Evolutionary conservation across 2,113 vertebrate genomes (phyloP), one percentile per base, ranked within the genome.

Genomic region (Cebus imitator): DNA sequence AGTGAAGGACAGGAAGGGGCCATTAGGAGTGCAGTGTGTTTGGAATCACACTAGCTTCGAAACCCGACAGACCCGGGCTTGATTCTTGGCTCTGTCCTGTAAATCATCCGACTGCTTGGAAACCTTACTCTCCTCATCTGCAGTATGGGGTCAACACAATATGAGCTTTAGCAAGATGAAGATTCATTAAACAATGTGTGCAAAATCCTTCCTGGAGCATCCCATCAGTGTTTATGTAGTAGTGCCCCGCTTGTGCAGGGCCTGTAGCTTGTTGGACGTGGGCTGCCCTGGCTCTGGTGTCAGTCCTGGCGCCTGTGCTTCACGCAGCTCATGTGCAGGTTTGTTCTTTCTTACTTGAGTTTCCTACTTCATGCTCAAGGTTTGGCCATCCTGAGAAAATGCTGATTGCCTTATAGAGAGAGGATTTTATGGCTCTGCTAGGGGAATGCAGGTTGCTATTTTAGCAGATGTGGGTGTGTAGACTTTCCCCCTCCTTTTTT

Each of bases 241-340:
- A 68, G 11, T 0, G 0, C 20, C 37, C 55, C 13, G 11, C 32
- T 45, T 18, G 3, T 48, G 7, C 6, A 0, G 21, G 32, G 35
- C 43, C 57, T 58, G 21, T 75, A 85, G 79, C 58, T 89, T 0
- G 0, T 5, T 32, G 40, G 25, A 20, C 5, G 1, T 11, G 37
- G 37, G 12, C 76, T 30, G 5, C 58, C 35, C 35, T 25, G 10
- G 73, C 61, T 91, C 30, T 30, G 35, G 21, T 27, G 11, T 68
- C 6, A 21, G 32, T 58, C 37, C 73, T 92, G 87, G 58, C 11
- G 27, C 8, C 16, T 68, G 40, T 57, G 16, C 48, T 95, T 90
- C 7, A 1, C 16, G 40, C 1, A 79, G 30, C 70, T 92, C 27
- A 5, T 92, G 87, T 35, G 7, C 52, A 91, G 11, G 45, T 50